Evolutionary conservation across 1,140 invertebrate genomes (phyloP), one percentile per base, ranked within the genome.

Genomic region (Drosophila insularis): DNA sequence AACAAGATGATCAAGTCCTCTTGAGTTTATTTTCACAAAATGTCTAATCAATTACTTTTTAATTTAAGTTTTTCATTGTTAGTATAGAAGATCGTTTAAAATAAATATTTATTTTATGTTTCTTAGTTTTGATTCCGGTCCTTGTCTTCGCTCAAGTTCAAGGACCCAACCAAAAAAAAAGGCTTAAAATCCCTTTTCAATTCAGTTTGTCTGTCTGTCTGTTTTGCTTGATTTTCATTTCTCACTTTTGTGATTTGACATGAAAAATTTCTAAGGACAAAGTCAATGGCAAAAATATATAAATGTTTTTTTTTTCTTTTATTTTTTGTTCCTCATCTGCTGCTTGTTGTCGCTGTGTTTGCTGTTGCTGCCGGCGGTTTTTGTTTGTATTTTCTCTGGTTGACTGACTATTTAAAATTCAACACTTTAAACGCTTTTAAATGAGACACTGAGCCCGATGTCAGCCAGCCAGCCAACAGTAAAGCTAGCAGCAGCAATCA

Each of bases 201-300:
- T 53, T 63, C 14, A 35, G 17, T 53, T 63, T 40, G 27, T 37
- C 31, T 63, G 21, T 14, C 10, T 27, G 27, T 6, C 5, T 27
- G 23, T 60, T 64, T 68, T 62, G 11, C 61, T 68, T 63, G 17
- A 67, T 63, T 55, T 73, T 74, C 53, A 54, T 40, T 50, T 54
- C 14, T 40, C 14, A n/a, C 39, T n/a, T 7, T n/a, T 43, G 17
- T 55, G 23, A 23, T 37, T 50, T 71, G 55, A 61, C 72, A 43
- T 59, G 61, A 35, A 60, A 67, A 67, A 71, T 32, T 58, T 68
- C 63, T 71, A 68, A 78, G 76, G 63, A 78, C 79, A 81, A 71
- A 71, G 56, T 74, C 71, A 71, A 78, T 81, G 64, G 67, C 74
- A 78, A 78, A 65, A 54, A 61, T 32, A 64, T 58, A 58, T 58